phyloP scores from a whole-genome alignment of 37 sponge, comb jelly and placozoan genomes.

The Petrosia ficiformis region DNA sequence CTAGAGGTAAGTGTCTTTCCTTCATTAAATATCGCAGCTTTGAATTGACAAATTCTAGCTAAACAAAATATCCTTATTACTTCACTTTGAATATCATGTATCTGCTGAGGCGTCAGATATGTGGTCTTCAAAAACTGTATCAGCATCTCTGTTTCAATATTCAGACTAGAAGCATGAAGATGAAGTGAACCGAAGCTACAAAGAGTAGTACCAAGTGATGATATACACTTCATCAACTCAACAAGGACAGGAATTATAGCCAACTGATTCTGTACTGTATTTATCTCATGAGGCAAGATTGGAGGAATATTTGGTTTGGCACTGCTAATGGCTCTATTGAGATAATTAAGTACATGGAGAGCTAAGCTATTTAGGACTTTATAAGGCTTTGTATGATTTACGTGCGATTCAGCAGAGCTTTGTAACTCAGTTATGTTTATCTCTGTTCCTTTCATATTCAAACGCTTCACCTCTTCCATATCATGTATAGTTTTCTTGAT shows the following conservation, averaged over 20 bases:
- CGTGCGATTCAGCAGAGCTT: too few relatives aligned
- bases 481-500: constrained; percentile 59
- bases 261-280: constrained; percentile 20
- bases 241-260: constrained; percentile 19
- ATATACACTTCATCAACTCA: not conserved
- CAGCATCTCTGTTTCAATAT: not conserved
- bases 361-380: too few relatives aligned
- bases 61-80: constrained; percentile 31
- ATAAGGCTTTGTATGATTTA: too few relatives aligned
- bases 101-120: constrained; percentile 47
- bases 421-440: too few relatives aligned
- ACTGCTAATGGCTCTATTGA: not conserved
- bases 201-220: not conserved
- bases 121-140: not conserved
- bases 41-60: constrained; percentile 13
- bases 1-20: not conserved
- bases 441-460: not conserved
- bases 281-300: not conserved
- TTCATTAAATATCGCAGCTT: not conserved
- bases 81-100: constrained; percentile 44
- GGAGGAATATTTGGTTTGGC: not conserved
- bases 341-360: not conserved
- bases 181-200: not conserved
- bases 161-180: not conserved
- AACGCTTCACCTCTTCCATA: constrained; percentile 69